A percentile compares a stretch with the other conserved stretches of the same genome.
These are phyloP conservation scores for Prietella phreatophila DNA, from an alignment of 2,113 vertebrate genomes.

Conservation along the genomic window DNA sequence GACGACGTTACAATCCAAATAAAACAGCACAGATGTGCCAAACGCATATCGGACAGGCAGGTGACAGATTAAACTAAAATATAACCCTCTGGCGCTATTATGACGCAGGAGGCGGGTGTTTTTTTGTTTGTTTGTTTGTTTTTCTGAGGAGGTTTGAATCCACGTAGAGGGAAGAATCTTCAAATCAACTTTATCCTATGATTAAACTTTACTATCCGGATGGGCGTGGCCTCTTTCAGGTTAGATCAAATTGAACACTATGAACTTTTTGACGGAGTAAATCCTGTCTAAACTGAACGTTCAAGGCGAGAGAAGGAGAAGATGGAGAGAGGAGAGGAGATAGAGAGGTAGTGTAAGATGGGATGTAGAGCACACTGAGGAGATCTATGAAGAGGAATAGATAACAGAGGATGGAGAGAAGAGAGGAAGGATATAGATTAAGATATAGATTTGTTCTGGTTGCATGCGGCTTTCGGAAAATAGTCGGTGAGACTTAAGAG, in stretches of 20 bases:
- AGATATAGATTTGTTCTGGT: too few relatives aligned
- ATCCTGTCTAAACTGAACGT: not conserved
- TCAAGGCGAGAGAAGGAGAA: not conserved
- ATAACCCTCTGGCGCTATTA: not conserved
- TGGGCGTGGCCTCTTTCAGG: not conserved
- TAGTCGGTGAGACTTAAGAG: not conserved
- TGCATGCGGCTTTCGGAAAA: not conserved
- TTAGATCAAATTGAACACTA: not conserved
- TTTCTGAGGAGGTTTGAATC: not conserved
- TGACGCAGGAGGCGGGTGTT: not conserved
- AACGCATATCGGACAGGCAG: not conserved
- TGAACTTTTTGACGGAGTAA: not conserved
- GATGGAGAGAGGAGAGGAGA: not conserved
- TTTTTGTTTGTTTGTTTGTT: not conserved
- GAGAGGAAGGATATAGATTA: not conserved
- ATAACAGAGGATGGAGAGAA: not conserved
- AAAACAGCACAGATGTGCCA: not conserved
- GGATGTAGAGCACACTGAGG: not conserved
- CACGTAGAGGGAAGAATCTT: not conserved
- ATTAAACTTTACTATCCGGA: not conserved
- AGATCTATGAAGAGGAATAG: too few relatives aligned
- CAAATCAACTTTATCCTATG: not conserved
- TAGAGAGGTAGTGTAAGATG: not conserved
- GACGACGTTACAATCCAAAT: not conserved
- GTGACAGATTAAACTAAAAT: not conserved